phyloP scores from a whole-genome alignment of 2,888 invertebrate species.

The Tetragonula carbonaria region DNA sequence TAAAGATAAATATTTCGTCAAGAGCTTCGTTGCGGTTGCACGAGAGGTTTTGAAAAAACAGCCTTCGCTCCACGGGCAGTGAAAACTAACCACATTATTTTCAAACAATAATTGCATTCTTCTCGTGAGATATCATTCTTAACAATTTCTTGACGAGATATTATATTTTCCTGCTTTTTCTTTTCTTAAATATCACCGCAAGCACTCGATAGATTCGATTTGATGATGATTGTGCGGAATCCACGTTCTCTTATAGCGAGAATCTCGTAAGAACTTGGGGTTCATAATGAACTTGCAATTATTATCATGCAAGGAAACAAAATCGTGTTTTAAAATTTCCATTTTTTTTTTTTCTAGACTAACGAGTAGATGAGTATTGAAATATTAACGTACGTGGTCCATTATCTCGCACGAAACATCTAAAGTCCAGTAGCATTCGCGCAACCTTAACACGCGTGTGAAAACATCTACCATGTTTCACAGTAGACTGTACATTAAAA shows the following conservation, averaged over 20 bases:
- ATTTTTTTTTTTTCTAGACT: not conserved
- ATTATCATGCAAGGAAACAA: not conserved
- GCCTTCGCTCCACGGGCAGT: not conserved
- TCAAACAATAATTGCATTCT: not conserved
- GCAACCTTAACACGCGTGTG: too few relatives aligned
- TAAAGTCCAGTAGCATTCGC: not conserved
- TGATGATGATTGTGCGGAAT: not conserved
- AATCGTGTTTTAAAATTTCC: not conserved
- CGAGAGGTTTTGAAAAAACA: not conserved
- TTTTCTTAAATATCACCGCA: not conserved
- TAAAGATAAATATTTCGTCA: constrained; percentile 12
- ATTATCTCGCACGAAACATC: not conserved
- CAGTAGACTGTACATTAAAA: too few relatives aligned
- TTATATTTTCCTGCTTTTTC: not conserved
- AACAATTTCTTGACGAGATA: not conserved
- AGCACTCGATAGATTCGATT: not conserved
- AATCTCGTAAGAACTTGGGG: not conserved
- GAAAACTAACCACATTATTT: not conserved
- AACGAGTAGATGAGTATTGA: not conserved
- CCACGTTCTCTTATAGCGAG: not conserved
- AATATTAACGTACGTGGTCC: not conserved
- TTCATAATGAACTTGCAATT: not conserved
- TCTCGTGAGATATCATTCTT: not conserved
- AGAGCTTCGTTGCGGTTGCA: not conserved
- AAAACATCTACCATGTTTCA: not conserved